These are phyloP conservation scores for Stenodema calcarata DNA, from an alignment of 2,888 invertebrate genomes.

Conservation along the genomic window DNA sequence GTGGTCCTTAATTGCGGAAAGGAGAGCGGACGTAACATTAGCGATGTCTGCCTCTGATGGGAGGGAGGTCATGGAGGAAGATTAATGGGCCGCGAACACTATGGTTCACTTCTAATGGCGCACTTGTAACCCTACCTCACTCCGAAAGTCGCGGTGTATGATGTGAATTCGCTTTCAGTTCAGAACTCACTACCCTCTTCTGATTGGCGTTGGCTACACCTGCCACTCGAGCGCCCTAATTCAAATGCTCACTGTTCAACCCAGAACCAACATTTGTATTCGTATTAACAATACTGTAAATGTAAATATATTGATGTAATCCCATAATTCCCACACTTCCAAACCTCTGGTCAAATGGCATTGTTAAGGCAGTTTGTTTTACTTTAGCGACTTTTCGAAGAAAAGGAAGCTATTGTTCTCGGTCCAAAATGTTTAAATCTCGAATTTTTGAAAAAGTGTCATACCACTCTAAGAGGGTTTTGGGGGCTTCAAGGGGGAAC, in stretches of 20 bases:
- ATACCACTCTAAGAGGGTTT: no score
- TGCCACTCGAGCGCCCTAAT: neutral
- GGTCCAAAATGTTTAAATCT: no score
- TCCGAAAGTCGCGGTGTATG: neutral
- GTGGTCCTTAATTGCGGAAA: constrained; percentile 39
- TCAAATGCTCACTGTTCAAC: no score
- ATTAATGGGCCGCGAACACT: constrained; percentile 39
- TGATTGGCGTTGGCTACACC: neutral
- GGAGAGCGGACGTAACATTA: constrained; percentile 42
- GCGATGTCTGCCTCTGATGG: constrained; percentile 43
- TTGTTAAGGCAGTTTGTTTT: no score
- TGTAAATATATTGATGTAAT: neutral
- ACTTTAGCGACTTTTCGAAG: no score
- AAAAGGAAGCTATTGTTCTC: no score
- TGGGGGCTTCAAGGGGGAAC: no score
- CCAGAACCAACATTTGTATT: no score
- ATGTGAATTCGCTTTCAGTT: neutral
- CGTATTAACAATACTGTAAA: neutral
- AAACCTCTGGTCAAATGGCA: no score
- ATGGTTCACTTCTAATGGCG: constrained; percentile 42
- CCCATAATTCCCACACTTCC: neutral
- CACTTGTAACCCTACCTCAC: neutral
- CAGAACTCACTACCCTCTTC: neutral
- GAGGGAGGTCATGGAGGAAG: constrained; percentile 40
- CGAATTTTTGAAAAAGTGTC: no score